A percentile compares a stretch with the other conserved stretches of the same genome.
Conservation (phyloP, 2,888 invertebrate genomes). For the Eupithecia abbreviata region DNA sequence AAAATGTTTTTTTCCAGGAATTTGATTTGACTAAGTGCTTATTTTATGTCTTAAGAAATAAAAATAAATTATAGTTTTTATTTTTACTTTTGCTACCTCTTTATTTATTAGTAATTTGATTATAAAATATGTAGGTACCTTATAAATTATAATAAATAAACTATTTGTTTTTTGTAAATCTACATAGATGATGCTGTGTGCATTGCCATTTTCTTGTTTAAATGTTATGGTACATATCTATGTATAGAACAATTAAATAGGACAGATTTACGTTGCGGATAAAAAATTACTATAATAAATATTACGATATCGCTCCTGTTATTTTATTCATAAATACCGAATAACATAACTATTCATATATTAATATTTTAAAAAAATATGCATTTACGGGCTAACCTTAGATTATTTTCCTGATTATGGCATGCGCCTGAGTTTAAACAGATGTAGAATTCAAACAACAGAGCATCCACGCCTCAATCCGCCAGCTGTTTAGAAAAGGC, state of each 20-base stretch:
- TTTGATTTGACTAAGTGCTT: too few relatives aligned
- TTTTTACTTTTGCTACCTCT: too few relatives aligned
- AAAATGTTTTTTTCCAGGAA: too few relatives aligned
- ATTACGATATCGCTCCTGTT: background rate
- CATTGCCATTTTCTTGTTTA: too few relatives aligned
- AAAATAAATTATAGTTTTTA: too few relatives aligned
- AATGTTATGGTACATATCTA: background rate
- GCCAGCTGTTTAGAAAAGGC: constrained; percentile 69
- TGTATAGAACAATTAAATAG: background rate
- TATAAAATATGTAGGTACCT: too few relatives aligned
- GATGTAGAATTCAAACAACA: constrained; percentile 50
- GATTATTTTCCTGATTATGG: background rate
- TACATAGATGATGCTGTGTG: too few relatives aligned
- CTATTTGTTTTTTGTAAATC: too few relatives aligned
- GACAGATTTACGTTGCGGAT: background rate
- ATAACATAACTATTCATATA: background rate
- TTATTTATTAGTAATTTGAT: too few relatives aligned
- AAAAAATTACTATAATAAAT: background rate
- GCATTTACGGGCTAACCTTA: background rate
- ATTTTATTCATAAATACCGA: background rate
- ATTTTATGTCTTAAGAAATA: too few relatives aligned
- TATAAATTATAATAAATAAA: too few relatives aligned
- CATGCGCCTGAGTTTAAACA: constrained; percentile 36
- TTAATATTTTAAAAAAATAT: background rate
- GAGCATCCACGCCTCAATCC: constrained; percentile 54